Base-by-base conservation (phyloP, 2,888 invertebrate genomes). In the Drosophila yooni region DNA sequence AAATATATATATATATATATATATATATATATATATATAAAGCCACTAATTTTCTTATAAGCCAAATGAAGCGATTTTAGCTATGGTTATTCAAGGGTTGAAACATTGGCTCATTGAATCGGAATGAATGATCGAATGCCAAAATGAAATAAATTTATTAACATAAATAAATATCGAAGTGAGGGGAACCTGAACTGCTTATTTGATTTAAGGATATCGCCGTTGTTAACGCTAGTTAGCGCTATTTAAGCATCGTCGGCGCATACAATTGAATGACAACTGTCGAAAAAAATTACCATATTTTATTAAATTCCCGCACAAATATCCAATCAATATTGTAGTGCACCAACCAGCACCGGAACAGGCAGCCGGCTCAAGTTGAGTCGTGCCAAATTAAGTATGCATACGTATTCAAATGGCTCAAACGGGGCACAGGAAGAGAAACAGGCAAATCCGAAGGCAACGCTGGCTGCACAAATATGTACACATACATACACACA, bases 291-390 rank as follows among this genome's bases (percentile, higher is more conserved):
- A 87, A 85, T 91, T 91, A 82, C 79, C 85, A 91, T 90, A 86
- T 86, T 91, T 89, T 90, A 90, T 91, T 85, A 82, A 89, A 90
- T 89, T 88, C 80, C 78, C 76, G 63, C 76, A 84, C 79, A 89
- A 91, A 89, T 89, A 91, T 76, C 79, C 86, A 90, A 90, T 90
- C 88, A 89, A 90, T 88, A 83, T 82, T 85, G 85, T 85, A 85
- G 88, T 89, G 84, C 68, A 73, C 72, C 70, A 63, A 70, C 73
- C 46, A 46, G 74, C 56, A 36, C 5, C 71, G 76, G 79, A 87
- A 87, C 76, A 83, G 83, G 71, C 70, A 67, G 58, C 11, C 48
- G 38, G 27, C 21, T 25, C 29, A 63, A 48, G 48, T n/a, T 48
- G 53, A 85, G 88, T 75, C 82, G 71, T 82, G 70, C 78, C 72